Evolutionary conservation across 2,888 invertebrate species (phyloP).

Genomic region (Aleiodes testaceus): DNA sequence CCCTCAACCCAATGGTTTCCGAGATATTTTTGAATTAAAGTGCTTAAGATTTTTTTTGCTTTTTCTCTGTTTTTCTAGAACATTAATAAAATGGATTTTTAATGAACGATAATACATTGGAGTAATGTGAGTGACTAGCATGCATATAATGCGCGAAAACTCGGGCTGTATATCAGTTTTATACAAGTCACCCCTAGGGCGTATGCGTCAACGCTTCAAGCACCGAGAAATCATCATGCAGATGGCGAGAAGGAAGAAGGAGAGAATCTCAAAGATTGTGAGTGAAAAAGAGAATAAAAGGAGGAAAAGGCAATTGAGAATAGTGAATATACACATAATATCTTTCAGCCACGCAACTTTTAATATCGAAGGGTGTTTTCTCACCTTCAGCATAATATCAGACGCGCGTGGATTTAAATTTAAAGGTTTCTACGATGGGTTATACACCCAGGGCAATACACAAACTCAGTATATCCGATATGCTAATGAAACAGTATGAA

Average conservation of each 20-base stretch:
- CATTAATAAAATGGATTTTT: too few species aligned
- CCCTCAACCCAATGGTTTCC: too few species aligned
- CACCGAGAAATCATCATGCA: not conserved
- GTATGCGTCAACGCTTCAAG: too few species aligned
- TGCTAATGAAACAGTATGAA: conserved; percentile 66
- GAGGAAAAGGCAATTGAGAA: conserved; percentile 27
- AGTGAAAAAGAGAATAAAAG: conserved; percentile 23
- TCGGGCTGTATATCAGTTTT: conserved; percentile 28
- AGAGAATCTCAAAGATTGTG: conserved; percentile 21
- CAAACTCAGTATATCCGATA: conserved; percentile 61
- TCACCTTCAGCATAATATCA: conserved; percentile 67
- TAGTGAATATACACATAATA: conserved; percentile 57
- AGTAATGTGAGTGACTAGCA: conserved; percentile 42
- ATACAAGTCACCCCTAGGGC: conserved; percentile 5
- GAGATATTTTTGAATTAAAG: too few species aligned
- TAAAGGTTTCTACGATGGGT: conserved; percentile 59
- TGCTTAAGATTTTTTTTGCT: too few species aligned
- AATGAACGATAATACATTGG: not conserved
- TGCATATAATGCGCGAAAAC: not conserved
- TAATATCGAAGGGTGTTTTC: conserved; percentile 71
- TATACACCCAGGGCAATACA: conserved; percentile 50
- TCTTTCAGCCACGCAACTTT: conserved; percentile 68
- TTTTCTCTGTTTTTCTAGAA: too few species aligned
- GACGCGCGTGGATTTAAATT: conserved; percentile 61
- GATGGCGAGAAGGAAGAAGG: too few species aligned